These are phyloP conservation scores for Apis cerana DNA, from an alignment of 1,140 invertebrate species.

Conservation along the genomic window DNA sequence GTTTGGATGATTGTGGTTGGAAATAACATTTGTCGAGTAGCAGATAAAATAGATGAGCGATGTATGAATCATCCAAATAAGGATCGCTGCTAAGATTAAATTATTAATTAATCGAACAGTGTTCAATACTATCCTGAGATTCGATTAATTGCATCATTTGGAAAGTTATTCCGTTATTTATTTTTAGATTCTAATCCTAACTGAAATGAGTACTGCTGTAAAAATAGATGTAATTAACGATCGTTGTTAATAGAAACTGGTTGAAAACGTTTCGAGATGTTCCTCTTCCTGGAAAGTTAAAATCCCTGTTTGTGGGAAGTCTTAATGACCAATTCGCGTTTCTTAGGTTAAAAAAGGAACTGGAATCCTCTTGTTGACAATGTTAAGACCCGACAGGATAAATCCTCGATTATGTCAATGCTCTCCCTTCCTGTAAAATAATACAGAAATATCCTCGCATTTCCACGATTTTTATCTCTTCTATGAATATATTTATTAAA, in stretches of 20 bases:
- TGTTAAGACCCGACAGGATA: constrained; percentile 30
- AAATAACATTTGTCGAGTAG: too few relatives aligned
- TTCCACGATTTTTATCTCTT: constrained; percentile 1
- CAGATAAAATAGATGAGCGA: too few relatives aligned
- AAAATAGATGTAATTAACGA: constrained; percentile 37
- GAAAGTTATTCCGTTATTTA: not conserved
- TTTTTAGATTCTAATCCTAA: constrained; percentile 13
- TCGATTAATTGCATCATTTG: not conserved
- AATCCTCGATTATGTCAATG: constrained; percentile 46
- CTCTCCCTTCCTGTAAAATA: constrained; percentile 22
- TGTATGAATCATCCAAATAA: too few relatives aligned
- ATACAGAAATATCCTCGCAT: constrained; percentile 17
- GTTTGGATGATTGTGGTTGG: too few relatives aligned
- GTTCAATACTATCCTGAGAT: too few relatives aligned
- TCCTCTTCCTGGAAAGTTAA: constrained; percentile 12
- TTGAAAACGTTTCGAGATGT: constrained; percentile 34
- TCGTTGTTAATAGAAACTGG: not conserved
- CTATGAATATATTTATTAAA: not conserved
- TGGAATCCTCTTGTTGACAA: constrained; percentile 40
- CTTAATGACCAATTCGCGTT: constrained; percentile 50
- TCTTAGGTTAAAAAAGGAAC: constrained; percentile 7
- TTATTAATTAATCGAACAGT: too few relatives aligned
- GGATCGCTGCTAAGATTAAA: too few relatives aligned
- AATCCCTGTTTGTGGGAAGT: constrained; percentile 45
- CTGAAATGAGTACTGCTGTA: not conserved